A percentile compares a stretch with the other conserved stretches of the same genome.
These are phyloP conservation scores for Catalaphyllia jardinei DNA, from an alignment of 64 coral and sea anemone species.

Conservation along the genomic window DNA sequence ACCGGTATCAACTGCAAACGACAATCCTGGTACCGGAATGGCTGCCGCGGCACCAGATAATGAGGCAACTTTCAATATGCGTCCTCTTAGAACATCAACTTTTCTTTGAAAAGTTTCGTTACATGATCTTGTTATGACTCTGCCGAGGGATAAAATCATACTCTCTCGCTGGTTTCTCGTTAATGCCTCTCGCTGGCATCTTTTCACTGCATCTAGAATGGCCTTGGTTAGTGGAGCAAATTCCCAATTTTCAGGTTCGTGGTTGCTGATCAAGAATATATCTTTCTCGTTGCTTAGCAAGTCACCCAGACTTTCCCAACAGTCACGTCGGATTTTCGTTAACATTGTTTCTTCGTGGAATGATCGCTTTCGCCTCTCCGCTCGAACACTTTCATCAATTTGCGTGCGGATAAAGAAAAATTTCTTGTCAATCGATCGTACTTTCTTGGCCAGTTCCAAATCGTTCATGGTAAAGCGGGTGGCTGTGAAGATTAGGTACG, in stretches of 20 bases:
- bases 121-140: background rate
- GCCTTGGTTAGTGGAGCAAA: slow-evolving; percentile 21
- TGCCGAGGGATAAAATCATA: slow-evolving; percentile 1
- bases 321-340: slow-evolving; percentile 3
- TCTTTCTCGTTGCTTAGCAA: background rate
- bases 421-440: background rate
- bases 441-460: slow-evolving; percentile 21
- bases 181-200: background rate
- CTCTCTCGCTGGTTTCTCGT: slow-evolving; percentile 4
- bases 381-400: slow-evolving; percentile 45
- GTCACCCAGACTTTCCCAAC: background rate
- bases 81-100: slow-evolving; percentile 16
- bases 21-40: slow-evolving; percentile 14
- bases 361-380: slow-evolving; percentile 32
- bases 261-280: slow-evolving; percentile 52
- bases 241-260: slow-evolving; percentile 16
- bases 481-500: slow-evolving; percentile 29
- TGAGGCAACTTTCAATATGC: background rate
- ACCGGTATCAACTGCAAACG: background rate
- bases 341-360: slow-evolving; percentile 35
- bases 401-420: slow-evolving; percentile 60
- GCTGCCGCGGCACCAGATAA: background rate
- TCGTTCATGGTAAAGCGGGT: slow-evolving; percentile 35
- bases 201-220: slow-evolving; percentile 30
- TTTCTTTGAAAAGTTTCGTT: background rate